A percentile compares a stretch with the other conserved stretches of the same genome.
These are phyloP conservation scores for Drosophila differens DNA, from an alignment of 2,888 invertebrate genomes.

Conservation along the genomic window DNA sequence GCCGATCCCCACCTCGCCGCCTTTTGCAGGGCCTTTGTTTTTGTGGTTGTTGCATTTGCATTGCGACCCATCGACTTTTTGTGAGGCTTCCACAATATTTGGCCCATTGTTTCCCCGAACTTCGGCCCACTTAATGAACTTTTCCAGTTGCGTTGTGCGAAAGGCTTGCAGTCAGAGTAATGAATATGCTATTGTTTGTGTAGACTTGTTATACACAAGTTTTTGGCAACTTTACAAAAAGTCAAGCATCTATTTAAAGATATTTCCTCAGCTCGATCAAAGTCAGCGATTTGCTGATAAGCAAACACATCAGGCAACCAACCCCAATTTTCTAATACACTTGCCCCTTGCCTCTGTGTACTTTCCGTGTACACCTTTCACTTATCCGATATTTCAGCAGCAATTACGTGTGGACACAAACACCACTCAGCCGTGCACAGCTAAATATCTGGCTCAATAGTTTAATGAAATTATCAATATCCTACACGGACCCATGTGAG, in stretches of 20 bases:
- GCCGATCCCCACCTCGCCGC: slow-evolving; percentile 10
- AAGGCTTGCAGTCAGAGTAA: neutral
- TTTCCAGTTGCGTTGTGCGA: slow-evolving; percentile 7
- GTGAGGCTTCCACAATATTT: slow-evolving; percentile 63
- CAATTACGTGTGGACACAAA: slow-evolving; percentile 70
- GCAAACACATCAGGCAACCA: slow-evolving; percentile 13
- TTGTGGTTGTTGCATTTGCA: slow-evolving; percentile 55
- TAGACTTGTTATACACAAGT: neutral
- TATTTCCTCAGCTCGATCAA: slow-evolving; percentile 50
- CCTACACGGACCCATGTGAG: slow-evolving; percentile 60
- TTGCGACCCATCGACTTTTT: slow-evolving; percentile 47
- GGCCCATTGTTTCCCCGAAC: slow-evolving; percentile 54
- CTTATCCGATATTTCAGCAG: slow-evolving; percentile 61
- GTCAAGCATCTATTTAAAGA: slow-evolving; percentile 4
- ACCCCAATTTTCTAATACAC: slow-evolving; percentile 22
- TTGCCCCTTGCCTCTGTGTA: slow-evolving; percentile 22
- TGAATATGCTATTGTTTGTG: neutral
- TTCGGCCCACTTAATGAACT: slow-evolving; percentile 63
- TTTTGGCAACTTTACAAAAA: neutral
- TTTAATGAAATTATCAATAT: slow-evolving; percentile 81
- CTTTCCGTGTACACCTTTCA: slow-evolving; percentile 62
- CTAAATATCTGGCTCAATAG: slow-evolving; percentile 70
- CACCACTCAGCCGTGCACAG: slow-evolving; percentile 41
- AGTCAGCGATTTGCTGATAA: slow-evolving; percentile 49
- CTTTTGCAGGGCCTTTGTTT: slow-evolving; percentile 7